Conservation (phyloP, 2,888 invertebrate genomes). For the Epirrhoe tristata region DNA sequence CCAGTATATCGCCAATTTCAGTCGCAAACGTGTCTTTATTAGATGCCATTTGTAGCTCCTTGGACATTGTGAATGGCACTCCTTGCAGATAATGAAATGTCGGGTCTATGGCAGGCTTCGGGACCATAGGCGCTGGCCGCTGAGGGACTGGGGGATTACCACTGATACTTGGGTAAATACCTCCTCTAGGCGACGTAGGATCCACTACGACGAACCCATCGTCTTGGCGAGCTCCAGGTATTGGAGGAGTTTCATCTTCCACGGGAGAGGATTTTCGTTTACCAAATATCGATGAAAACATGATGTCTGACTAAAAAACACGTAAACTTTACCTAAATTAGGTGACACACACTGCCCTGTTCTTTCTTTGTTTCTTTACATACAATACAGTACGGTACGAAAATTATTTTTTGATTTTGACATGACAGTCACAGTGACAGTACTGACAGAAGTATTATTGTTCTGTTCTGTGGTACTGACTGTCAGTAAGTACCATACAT, state of each 20-base stretch:
- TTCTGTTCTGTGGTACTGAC: no score
- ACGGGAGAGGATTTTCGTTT: slow-evolving; percentile 78
- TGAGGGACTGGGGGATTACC: slow-evolving; percentile 60
- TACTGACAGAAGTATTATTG: no score
- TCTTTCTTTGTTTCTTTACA: not conserved
- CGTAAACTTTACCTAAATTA: not conserved
- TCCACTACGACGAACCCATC: slow-evolving; percentile 76
- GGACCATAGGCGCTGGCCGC: slow-evolving; percentile 69
- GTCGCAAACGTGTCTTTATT: slow-evolving; percentile 80
- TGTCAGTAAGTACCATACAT: no score
- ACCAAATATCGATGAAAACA: slow-evolving; percentile 81
- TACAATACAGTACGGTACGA: no score
- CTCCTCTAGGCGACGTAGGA: slow-evolving; percentile 56
- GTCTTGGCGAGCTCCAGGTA: slow-evolving; percentile 73
- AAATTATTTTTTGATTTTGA: no score
- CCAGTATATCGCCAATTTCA: slow-evolving; percentile 80
- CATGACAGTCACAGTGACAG: no score
- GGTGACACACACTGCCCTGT: not conserved
- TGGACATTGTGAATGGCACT: slow-evolving; percentile 83
- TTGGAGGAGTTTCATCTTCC: slow-evolving; percentile 76
- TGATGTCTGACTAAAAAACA: slow-evolving; percentile 37
- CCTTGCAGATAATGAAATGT: slow-evolving; percentile 81
- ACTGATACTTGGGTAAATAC: slow-evolving; percentile 70
- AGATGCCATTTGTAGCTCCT: slow-evolving; percentile 73
- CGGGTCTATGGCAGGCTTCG: slow-evolving; percentile 56